Percentiles rank a stretch among this genome's conserved stretches.
Evolutionary conservation across 37 sponge, comb jelly and placozoan genomes (phyloP).

Genomic region (Geodia barretti): DNA sequence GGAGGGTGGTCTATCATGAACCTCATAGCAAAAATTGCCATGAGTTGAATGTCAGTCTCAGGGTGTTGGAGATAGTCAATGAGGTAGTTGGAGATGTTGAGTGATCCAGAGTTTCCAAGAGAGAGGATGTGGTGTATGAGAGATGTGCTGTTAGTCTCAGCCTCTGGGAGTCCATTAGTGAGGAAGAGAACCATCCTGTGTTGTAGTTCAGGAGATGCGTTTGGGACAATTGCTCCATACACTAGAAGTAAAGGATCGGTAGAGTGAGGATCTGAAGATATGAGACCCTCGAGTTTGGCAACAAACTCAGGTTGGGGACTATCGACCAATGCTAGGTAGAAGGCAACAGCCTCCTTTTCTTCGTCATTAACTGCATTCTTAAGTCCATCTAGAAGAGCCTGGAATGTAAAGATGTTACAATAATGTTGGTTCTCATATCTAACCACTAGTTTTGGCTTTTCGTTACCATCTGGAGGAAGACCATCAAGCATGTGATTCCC

Average conservation of each 20-base stretch:
- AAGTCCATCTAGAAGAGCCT: not conserved
- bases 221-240: not conserved
- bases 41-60: not conserved
- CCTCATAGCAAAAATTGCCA: not conserved
- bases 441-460: too few relatives aligned
- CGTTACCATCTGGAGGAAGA: too few relatives aligned
- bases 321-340: not conserved
- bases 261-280: not conserved
- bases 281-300: not conserved
- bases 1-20: not conserved
- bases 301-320: not conserved
- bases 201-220: not conserved
- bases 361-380: not conserved
- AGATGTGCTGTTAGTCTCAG: not conserved
- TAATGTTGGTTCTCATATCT: too few relatives aligned
- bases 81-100: not conserved
- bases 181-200: not conserved
- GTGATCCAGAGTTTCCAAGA: not conserved
- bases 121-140: not conserved
- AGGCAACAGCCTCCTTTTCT: not conserved
- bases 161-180: not conserved
- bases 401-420: too few relatives aligned
- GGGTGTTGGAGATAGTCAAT: not conserved
- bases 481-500: too few relatives aligned
- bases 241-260: not conserved